Conservation (phyloP, 2,797 vertebrate species). For the Sebastes nivosus region DNA sequence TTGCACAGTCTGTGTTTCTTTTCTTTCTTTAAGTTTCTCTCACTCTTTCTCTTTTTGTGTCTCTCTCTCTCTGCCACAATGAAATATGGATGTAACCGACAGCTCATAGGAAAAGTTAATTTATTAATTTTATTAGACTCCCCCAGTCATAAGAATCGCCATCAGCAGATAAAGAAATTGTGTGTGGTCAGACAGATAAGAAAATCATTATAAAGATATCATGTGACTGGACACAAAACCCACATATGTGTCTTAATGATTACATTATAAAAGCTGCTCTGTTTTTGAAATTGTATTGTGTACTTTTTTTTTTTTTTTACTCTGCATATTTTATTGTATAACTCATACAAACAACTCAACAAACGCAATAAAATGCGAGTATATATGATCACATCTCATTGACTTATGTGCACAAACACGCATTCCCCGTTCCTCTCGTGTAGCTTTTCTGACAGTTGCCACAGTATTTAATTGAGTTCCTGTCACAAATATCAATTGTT, state of each 20-base stretch:
- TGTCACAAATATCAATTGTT: conserved; percentile 72
- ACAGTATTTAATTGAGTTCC: conserved; percentile 69
- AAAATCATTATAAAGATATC: not conserved
- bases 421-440: not conserved
- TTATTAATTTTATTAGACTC: conserved; percentile 1
- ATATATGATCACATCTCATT: not conserved
- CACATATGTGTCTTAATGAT: not conserved
- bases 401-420: not conserved
- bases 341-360: not conserved
- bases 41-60: not conserved
- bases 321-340: not conserved
- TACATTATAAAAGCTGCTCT: not conserved
- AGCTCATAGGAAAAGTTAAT: conserved; percentile 10
- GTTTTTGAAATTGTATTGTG: not conserved
- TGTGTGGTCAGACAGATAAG: not conserved
- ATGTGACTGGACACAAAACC: not conserved
- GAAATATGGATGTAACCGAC: conserved; percentile 13
- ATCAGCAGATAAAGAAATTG: not conserved
- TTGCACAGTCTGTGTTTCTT: conserved; percentile 26
- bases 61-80: not conserved
- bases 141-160: not conserved
- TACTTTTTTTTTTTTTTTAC: not conserved
- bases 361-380: not conserved
- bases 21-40: conserved; percentile 1
- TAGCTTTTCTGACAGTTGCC: conserved; percentile 32